phyloP scores from a whole-genome alignment of 2,797 vertebrate species.

The Coregonus ussuriensis region DNA sequence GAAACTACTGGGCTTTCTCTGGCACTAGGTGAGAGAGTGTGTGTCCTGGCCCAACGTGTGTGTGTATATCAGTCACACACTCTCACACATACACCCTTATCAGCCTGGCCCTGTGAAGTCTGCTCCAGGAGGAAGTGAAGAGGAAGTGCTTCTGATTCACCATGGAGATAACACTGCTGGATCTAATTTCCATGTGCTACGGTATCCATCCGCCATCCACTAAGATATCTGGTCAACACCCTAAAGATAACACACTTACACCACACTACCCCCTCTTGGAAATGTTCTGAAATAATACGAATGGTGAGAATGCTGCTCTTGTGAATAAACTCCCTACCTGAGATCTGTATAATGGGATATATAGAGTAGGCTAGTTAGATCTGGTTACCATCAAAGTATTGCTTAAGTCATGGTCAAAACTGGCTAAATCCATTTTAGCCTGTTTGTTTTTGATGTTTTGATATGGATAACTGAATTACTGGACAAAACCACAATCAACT shows the following conservation, averaged over 20 bases:
- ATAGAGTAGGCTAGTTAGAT: too few species aligned
- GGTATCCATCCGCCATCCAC: conserved; percentile 40
- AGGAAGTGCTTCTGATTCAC: conserved; percentile 51
- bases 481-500: conserved; percentile 22
- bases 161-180: conserved; percentile 53
- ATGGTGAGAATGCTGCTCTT: neutral
- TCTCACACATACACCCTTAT: conserved; percentile 37
- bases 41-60: neutral
- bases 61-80: conserved; percentile 3
- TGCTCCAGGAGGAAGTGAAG: conserved; percentile 49
- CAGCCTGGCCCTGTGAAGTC: conserved; percentile 40
- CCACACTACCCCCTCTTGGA: neutral
- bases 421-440: too few species aligned
- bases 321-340: neutral
- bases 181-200: conserved; percentile 39
- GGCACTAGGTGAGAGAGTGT: conserved; percentile 30
- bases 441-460: neutral
- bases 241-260: neutral
- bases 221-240: conserved; percentile 34
- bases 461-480: neutral
- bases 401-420: neutral
- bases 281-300: neutral
- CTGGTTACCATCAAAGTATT: too few species aligned
- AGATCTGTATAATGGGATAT: too few species aligned
- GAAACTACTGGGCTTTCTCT: conserved; percentile 38